phyloP scores from a whole-genome alignment of 2,797 vertebrate species.

The Ptychobarbus kaznakovi region DNA sequence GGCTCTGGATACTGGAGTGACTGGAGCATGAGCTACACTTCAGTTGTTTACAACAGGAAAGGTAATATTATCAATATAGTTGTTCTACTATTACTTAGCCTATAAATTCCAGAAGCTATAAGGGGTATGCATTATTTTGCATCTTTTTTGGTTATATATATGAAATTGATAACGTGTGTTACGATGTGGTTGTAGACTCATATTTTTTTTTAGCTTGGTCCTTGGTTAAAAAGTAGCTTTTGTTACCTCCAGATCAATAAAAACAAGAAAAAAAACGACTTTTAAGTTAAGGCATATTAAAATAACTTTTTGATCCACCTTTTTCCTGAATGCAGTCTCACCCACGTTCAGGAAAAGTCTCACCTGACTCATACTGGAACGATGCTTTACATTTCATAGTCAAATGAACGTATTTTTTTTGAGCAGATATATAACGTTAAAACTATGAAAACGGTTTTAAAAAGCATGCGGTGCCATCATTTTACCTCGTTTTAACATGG shows the following conservation, averaged over 20 bases:
- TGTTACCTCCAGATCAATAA: background rate
- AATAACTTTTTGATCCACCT: too few species aligned
- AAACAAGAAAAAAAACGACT: too few species aligned
- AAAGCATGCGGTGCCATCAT: background rate
- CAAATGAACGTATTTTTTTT: too few species aligned
- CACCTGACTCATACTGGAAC: background rate
- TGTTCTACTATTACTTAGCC: background rate
- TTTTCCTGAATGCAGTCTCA: too few species aligned
- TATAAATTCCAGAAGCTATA: background rate
- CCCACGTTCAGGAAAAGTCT: too few species aligned
- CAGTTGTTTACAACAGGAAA: slow-evolving; percentile 79
- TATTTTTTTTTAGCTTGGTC: background rate
- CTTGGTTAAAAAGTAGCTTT: background rate
- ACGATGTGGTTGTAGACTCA: background rate
- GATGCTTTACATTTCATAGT: background rate
- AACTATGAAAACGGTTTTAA: background rate
- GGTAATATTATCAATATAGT: slow-evolving; percentile 70
- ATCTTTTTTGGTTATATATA: background rate
- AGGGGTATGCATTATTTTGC: background rate
- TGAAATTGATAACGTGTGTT: background rate
- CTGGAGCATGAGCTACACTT: slow-evolving; percentile 82
- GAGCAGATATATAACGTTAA: background rate
- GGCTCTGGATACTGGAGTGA: slow-evolving; percentile 86
- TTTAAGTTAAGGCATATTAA: background rate
- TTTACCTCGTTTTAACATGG: background rate